A percentile compares a stretch with the other conserved stretches of the same genome.
phyloP scores from a whole-genome alignment of 2,113 vertebrate genomes.

The Thryonomys swinderianus region DNA sequence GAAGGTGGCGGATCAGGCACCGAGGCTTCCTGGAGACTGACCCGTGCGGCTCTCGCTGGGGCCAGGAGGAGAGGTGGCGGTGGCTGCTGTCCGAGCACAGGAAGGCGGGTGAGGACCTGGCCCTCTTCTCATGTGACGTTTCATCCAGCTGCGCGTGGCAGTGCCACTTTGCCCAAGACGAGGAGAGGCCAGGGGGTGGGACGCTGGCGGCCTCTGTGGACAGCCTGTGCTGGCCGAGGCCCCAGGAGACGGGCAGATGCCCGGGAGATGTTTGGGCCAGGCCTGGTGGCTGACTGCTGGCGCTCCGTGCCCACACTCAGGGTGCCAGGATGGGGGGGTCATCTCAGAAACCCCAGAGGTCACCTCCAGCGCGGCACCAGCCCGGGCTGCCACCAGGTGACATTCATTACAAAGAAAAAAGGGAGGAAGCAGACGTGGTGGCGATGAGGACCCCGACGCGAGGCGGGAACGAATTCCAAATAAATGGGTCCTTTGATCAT shows the following conservation, averaged over 20 bases:
- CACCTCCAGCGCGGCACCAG: constrained; percentile 58
- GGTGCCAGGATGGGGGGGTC: rapidly evolving
- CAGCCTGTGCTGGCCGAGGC: rapidly evolving
- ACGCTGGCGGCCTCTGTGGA: rapidly evolving
- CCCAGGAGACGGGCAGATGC: background rate
- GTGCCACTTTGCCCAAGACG: rapidly evolving
- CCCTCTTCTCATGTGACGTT: background rate
- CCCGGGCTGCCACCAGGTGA: background rate
- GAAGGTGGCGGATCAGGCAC: too few species aligned
- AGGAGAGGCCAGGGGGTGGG: rapidly evolving
- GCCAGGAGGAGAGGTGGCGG: rapidly evolving
- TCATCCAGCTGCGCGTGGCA: background rate
- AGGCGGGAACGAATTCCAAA: constrained; percentile 26
- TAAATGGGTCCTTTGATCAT: constrained; percentile 75
- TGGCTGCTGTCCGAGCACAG: background rate
- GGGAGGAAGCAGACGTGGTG: background rate
- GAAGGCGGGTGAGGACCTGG: background rate
- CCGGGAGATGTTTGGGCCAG: rapidly evolving
- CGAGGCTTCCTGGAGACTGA: rapidly evolving
- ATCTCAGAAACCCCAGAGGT: background rate
- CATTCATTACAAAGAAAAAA: constrained; percentile 59
- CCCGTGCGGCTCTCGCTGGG: rapidly evolving
- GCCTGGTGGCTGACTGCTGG: background rate
- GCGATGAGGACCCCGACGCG: background rate
- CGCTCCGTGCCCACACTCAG: too few species aligned